Conservation (phyloP, 2,113 vertebrate species). For the Pagrus major region DNA sequence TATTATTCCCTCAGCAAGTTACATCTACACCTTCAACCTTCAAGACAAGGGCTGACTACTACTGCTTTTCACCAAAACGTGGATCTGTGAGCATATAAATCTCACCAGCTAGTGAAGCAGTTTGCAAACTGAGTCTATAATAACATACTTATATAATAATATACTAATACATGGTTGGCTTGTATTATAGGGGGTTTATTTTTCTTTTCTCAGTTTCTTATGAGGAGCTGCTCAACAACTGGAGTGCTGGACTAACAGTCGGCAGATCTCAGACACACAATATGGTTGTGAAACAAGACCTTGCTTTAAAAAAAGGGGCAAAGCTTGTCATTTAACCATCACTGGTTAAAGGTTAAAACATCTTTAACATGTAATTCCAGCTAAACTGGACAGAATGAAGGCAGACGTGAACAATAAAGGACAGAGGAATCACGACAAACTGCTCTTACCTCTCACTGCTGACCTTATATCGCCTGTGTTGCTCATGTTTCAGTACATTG, state of each 20-base stretch:
- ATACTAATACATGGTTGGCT: background rate
- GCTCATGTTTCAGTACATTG: conserved; percentile 1
- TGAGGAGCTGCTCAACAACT: conserved; percentile 20
- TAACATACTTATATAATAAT: conserved; percentile 14
- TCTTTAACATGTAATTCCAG: background rate
- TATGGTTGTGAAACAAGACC: conserved; percentile 1
- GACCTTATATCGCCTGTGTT: background rate
- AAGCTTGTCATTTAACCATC: conserved; percentile 1
- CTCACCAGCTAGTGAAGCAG: background rate
- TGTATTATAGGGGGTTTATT: background rate
- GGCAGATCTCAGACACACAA: conserved; percentile 14
- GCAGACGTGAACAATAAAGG: background rate
- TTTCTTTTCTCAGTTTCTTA: conserved; percentile 22
- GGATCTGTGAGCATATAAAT: background rate
- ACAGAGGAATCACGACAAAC: background rate
- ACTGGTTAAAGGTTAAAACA: conserved; percentile 6
- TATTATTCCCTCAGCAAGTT: background rate
- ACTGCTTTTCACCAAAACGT: background rate
- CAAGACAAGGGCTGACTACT: background rate
- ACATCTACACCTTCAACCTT: background rate
- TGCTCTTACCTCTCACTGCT: background rate
- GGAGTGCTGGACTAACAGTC: conserved; percentile 1
- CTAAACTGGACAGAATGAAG: conserved; percentile 11
- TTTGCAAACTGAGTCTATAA: conserved; percentile 9
- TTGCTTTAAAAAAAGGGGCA: background rate